phyloP scores from a whole-genome alignment of 2,888 invertebrate species.

The Schizotus pectinicornis region DNA sequence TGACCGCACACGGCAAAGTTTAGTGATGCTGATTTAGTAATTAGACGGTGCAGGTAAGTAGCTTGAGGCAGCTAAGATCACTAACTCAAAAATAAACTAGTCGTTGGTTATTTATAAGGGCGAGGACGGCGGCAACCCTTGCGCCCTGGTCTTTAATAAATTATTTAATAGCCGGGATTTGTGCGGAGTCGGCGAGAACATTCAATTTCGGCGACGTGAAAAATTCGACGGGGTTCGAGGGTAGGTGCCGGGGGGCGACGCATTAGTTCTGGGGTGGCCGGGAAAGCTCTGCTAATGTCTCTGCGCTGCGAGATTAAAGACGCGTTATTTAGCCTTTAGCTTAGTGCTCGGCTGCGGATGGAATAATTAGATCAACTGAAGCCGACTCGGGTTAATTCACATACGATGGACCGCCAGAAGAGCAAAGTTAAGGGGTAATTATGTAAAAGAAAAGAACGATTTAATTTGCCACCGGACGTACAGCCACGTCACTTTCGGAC shows the following conservation, averaged over 20 bases:
- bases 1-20: conserved; percentile 58
- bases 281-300: conserved; percentile 39
- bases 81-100: conserved; percentile 31
- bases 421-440: conserved; percentile 56
- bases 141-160: conserved; percentile 1
- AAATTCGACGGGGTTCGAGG: conserved; percentile 4
- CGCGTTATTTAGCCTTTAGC: conserved; percentile 57
- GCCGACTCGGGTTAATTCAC: conserved; percentile 54
- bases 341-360: conserved; percentile 54
- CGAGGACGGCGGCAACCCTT: not conserved
- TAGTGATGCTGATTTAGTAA: conserved; percentile 58
- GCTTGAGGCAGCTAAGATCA: conserved; percentile 32
- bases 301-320: conserved; percentile 54
- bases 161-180: conserved; percentile 4
- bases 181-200: not conserved
- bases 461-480: conserved; percentile 49
- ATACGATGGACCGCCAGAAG: conserved; percentile 48
- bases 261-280: conserved; percentile 6
- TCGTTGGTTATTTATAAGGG: conserved; percentile 20
- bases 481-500: conserved; percentile 43
- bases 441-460: conserved; percentile 56
- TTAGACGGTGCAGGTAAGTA: conserved; percentile 54
- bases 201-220: conserved; percentile 1
- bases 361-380: conserved; percentile 58
- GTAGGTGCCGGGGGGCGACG: not conserved